Evolutionary conservation across 2,113 vertebrate species (phyloP).

Genomic region (Benitochromis conjunctus): DNA sequence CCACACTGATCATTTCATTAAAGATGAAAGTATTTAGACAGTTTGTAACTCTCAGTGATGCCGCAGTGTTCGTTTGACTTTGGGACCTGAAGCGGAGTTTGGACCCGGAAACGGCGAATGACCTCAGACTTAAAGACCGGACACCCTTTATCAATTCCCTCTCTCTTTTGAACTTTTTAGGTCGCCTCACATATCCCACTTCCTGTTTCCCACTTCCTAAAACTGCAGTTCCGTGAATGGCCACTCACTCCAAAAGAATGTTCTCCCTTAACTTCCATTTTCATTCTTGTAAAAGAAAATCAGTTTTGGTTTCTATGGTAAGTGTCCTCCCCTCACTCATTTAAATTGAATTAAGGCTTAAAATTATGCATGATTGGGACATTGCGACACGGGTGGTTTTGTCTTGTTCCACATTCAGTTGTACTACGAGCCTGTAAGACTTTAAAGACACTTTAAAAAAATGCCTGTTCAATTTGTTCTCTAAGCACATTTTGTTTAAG

Average conservation of each 20-base stretch:
- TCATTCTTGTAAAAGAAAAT: rapidly evolving
- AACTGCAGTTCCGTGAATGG: background rate
- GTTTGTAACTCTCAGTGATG: background rate
- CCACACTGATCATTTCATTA: background rate
- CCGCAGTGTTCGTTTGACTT: background rate
- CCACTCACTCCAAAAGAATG: background rate
- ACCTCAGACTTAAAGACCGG: background rate
- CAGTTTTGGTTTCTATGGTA: background rate
- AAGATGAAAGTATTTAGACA: background rate
- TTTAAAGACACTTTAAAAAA: background rate
- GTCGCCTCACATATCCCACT: background rate
- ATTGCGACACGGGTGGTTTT: background rate
- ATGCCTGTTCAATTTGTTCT: background rate
- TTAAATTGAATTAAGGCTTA: background rate
- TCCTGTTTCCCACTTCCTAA: background rate
- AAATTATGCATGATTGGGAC: rapidly evolving
- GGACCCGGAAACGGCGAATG: rapidly evolving
- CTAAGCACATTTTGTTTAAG: background rate
- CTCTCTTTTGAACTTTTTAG: background rate
- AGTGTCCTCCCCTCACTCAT: background rate
- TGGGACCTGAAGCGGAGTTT: rapidly evolving
- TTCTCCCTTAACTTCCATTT: background rate
- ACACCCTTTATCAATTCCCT: background rate
- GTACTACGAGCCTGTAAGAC: background rate
- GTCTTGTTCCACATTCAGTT: background rate